These are phyloP conservation scores for Trissolcus brochymenae DNA, from an alignment of 2,888 invertebrate genomes.

Conservation along the genomic window DNA sequence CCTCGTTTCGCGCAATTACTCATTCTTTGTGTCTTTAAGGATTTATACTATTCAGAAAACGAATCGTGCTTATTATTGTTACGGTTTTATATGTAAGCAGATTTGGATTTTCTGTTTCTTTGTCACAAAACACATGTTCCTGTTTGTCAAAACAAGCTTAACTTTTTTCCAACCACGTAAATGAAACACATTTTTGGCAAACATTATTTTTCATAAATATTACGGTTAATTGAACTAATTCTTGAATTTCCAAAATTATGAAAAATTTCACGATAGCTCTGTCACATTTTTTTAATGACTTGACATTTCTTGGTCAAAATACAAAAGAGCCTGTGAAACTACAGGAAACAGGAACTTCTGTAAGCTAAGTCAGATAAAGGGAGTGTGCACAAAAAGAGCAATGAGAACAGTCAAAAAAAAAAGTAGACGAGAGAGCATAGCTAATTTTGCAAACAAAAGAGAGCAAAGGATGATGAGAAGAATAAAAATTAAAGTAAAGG, in stretches of 20 bases:
- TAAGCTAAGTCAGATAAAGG: constrained; percentile 1
- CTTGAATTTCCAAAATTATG: too few species aligned
- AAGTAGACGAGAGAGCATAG: constrained; percentile 29
- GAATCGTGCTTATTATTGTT: not conserved
- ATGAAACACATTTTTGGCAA: too few species aligned
- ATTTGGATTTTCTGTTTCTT: too few species aligned
- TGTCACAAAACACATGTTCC: too few species aligned
- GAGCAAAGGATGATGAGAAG: constrained; percentile 25
- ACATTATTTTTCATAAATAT: too few species aligned
- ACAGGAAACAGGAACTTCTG: constrained; percentile 18
- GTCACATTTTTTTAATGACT: constrained; percentile 11
- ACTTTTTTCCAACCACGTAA: too few species aligned
- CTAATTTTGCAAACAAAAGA: constrained; percentile 36
- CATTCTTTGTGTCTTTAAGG: constrained; percentile 24
- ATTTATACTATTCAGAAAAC: constrained; percentile 8
- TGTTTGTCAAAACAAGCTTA: too few species aligned
- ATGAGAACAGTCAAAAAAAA: constrained; percentile 31
- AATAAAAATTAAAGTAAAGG: constrained; percentile 12
- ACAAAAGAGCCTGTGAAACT: constrained; percentile 29
- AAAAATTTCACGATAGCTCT: too few species aligned
- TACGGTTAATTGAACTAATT: too few species aligned
- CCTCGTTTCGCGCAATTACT: constrained; percentile 36
- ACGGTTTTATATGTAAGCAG: not conserved
- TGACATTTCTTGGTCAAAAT: constrained; percentile 21
- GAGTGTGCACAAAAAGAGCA: constrained; percentile 25